Conservation (phyloP, 2,113 vertebrate genomes). For the Lycaon pictus region DNA sequence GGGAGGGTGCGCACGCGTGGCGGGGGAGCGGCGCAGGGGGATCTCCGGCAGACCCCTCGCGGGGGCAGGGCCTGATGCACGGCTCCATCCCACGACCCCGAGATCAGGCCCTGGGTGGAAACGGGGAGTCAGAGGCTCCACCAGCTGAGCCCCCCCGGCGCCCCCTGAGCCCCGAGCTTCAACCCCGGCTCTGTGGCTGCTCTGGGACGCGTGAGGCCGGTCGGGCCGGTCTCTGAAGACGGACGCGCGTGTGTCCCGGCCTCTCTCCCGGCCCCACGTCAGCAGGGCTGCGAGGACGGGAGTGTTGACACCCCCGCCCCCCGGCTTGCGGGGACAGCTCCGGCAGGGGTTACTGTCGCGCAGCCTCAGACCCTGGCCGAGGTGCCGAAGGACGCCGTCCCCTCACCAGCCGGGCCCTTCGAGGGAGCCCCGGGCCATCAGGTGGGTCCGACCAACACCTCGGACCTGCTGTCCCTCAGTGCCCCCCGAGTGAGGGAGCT, state of each 20-base stretch:
- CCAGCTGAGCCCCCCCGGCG: not conserved
- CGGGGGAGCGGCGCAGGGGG: not conserved
- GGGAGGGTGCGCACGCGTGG: accelerated
- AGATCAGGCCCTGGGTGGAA: not conserved
- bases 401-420: accelerated
- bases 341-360: accelerated
- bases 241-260: accelerated
- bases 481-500: accelerated
- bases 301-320: not conserved
- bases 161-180: not conserved
- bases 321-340: not conserved
- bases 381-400: accelerated
- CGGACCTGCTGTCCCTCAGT: accelerated
- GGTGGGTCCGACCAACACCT: accelerated
- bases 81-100: not conserved
- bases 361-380: not conserved
- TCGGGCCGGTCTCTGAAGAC: accelerated
- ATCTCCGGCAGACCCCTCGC: not conserved
- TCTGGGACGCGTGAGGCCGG: accelerated
- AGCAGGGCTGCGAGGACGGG: not conserved
- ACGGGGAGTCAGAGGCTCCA: not conserved
- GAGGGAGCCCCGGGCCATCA: accelerated
- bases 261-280: accelerated
- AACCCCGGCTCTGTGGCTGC: no score
- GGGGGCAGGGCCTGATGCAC: not conserved